These are phyloP conservation scores for Syrmaticus mikado DNA, from an alignment of 2,113 vertebrate genomes.

Conservation along the genomic window DNA sequence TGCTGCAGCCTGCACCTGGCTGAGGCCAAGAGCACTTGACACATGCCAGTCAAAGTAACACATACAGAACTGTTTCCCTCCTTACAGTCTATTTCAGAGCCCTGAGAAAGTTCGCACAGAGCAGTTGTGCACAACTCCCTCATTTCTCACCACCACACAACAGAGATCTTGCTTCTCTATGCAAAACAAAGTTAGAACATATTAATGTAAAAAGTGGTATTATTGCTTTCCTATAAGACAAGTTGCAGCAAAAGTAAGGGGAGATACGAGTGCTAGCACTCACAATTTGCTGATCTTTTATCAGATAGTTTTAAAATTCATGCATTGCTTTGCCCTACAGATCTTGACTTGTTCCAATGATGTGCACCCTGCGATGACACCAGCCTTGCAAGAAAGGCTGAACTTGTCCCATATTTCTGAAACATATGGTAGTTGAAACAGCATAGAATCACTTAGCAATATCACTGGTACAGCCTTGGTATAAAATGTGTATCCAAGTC, in stretches of 20 bases:
- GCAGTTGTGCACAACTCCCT: neutral
- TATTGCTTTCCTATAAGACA: neutral
- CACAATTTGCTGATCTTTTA: neutral
- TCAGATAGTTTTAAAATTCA: neutral
- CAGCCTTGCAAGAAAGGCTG: neutral
- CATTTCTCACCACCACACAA: neutral
- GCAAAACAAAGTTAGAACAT: neutral
- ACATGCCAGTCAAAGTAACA: too few relatives aligned
- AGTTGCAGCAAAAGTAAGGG: neutral
- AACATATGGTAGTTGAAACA: neutral
- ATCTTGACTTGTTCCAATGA: neutral
- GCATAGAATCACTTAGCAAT: neutral
- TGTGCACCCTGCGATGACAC: neutral
- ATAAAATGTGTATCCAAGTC: neutral
- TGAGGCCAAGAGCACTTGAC: neutral
- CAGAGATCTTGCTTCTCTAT: neutral
- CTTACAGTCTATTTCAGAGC: neutral
- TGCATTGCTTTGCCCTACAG: neutral
- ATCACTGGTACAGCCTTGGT: neutral
- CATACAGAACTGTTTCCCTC: neutral
- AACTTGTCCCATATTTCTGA: neutral
- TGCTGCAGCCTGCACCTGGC: neutral
- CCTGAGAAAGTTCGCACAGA: neutral
- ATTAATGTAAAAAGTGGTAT: rapidly evolving
- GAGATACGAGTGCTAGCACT: neutral